Percentiles rank a stretch among this genome's conserved stretches.
Evolutionary conservation across 1,140 invertebrate species (phyloP).

Genomic region (Trichogramma pretiosum): DNA sequence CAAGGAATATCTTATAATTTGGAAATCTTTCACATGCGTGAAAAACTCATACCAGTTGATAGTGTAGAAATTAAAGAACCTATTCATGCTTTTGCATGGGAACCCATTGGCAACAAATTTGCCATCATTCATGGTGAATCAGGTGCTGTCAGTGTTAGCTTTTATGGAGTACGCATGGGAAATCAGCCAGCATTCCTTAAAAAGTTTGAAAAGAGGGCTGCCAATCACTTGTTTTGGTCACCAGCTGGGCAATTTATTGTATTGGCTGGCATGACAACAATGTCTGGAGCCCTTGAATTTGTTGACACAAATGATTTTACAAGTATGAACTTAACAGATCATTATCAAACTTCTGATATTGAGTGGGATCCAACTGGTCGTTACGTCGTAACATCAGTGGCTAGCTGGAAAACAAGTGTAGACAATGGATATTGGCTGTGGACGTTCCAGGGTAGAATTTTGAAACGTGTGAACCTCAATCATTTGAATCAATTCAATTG

Average conservation of each 20-base stretch:
- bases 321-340: constrained; percentile 86
- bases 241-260: constrained; percentile 93
- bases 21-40: constrained; percentile 96
- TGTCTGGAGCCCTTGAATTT: constrained; percentile 88
- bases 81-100: constrained; percentile 96
- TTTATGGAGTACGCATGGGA: constrained; percentile 85
- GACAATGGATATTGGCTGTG: constrained; percentile 96
- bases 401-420: constrained; percentile 91
- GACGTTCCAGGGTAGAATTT: constrained; percentile 89
- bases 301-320: constrained; percentile 92
- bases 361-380: constrained; percentile 99
- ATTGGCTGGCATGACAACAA: constrained; percentile 72
- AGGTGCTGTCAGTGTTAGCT: constrained; percentile 81
- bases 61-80: constrained; percentile 90
- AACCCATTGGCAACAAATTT: constrained; percentile 92
- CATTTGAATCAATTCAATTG: constrained; percentile 92
- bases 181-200: constrained; percentile 80
- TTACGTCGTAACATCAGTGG: constrained; percentile 92
- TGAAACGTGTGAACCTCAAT: constrained; percentile 77
- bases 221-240: constrained; percentile 95
- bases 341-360: constrained; percentile 90
- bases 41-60: constrained; percentile 97
- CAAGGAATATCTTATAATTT: constrained; percentile 97
- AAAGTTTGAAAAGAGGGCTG: constrained; percentile 82
- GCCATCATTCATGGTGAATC: constrained; percentile 91